Percentiles rank a stretch among this genome's conserved stretches.
These are phyloP conservation scores for Epizoanthus rinbou DNA, from an alignment of 92 coral and sea anemone genomes.

Conservation along the genomic window DNA sequence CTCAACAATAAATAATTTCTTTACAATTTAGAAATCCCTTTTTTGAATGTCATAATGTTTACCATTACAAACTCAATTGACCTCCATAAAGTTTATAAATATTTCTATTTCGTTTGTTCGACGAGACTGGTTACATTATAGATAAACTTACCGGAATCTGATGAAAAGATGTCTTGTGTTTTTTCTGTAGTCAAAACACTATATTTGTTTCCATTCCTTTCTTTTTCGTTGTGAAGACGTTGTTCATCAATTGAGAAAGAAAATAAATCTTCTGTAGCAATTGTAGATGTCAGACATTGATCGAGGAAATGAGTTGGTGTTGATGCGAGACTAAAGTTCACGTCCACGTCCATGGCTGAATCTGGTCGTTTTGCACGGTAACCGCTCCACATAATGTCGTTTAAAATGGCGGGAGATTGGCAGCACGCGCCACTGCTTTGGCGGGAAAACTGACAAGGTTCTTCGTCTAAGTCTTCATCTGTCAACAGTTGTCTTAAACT, in stretches of 20 bases:
- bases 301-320: slow-evolving; percentile 62
- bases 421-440: slow-evolving; percentile 45
- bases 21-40: too few relatives aligned
- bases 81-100: too few relatives aligned
- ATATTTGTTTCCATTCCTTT: slow-evolving; percentile 1
- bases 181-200: slow-evolving; percentile 17
- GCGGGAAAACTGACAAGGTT: slow-evolving; percentile 53
- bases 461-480: slow-evolving; percentile 56
- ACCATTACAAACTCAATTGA: too few relatives aligned
- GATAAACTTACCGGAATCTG: slow-evolving; percentile 31
- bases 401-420: slow-evolving; percentile 71
- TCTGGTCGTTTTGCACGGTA: slow-evolving; percentile 74
- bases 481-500: slow-evolving; percentile 37
- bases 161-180: neutral
- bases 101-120: too few relatives aligned
- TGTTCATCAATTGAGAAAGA: slow-evolving; percentile 40
- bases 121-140: neutral
- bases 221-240: neutral
- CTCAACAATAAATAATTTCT: too few relatives aligned
- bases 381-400: slow-evolving; percentile 91
- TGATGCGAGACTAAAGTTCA: slow-evolving; percentile 58
- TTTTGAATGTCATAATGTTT: too few relatives aligned
- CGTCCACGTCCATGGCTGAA: slow-evolving; percentile 78
- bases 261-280: slow-evolving; percentile 66
- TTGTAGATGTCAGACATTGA: slow-evolving; percentile 51